Base-by-base conservation (phyloP, 2,797 vertebrate genomes). In the Ceryle rudis region DNA sequence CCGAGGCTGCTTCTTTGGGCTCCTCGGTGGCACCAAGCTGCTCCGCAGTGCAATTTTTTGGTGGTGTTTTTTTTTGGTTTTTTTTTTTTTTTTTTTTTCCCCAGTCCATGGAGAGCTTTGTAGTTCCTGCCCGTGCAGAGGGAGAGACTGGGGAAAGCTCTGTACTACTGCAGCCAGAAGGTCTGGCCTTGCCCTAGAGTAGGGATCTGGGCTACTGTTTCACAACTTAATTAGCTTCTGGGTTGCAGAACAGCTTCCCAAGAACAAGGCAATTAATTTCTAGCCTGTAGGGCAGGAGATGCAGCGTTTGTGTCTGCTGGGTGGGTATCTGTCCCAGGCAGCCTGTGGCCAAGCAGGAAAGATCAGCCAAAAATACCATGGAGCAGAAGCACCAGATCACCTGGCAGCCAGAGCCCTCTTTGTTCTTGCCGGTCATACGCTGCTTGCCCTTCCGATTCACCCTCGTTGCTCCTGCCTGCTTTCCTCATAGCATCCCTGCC, bases 181-280 rank as follows among this genome's bases (percentile, higher is more conserved):
- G 35, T 70, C 86, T 85, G 95, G 88, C 86, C 82, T 81, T 95
- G 80, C 80, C 91, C 89, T 95, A 81, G 70, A 90, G 85, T 93
- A 10, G 91, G 66, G 85, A 94, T 75, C 85, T 6, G n/a, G 87
- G 73, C 87, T 94, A 66, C 91, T 87, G 39, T 91, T 95, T 90
- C 96, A 91, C 69, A 81, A 81, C 67, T 81, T 83, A 95, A 96
- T 97, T 94, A 93, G 61, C 46, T 62, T 29, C 22, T 44, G 82
- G 9, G n/a, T 72, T 91, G 79, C 51, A 20, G 9, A 52, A 87
- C 77, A 60, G 89, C 89, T 88, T 90, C 82, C 60, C 60, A 54
- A 96, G 83, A 92, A 42, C 37, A n/a, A 28, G 65, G 54, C 49
- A 58, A 92, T 96, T 95, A 60, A 86, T 90, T 74, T 71, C 25